Evolutionary conservation across 2,888 invertebrate genomes (phyloP), one percentile per base, ranked within the genome.

Genomic region (Chloroclystis v-ata): DNA sequence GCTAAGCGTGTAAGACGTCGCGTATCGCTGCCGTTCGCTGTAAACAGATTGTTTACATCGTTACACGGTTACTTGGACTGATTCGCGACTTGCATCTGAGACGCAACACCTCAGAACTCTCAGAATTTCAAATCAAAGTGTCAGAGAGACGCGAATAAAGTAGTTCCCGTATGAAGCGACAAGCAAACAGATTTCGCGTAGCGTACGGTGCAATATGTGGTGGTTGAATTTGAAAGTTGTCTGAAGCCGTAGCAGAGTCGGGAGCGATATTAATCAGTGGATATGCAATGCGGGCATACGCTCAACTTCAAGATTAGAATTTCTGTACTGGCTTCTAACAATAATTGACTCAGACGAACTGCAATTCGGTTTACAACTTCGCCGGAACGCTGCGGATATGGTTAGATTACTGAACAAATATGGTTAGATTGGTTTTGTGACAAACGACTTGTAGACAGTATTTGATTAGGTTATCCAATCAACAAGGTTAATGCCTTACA

Each of bases 211-310:
- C 57, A 64, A 62, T 61, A 61, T 60, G 56, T 48, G 54, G 61
- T 54, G 56, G 63, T 65, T 63, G 56, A 56, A 67, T 73, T 67
- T 49, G 67, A 75, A 77, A 79, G 74, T 81, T 78, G 73, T 77
- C 69, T 68, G 77, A 77, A 75, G 63, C 73, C 74, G 56, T 74
- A 43, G 59, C 56, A 58, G 64, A 63, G 63, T 59, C 62, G 25
- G 59, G 58, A 60, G 61, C 71, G 75, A 82, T 81, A 83, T 82
- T 82, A 83, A 83, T 84, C 83, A 79, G 69, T 72, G 70, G 75
- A 76, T 76, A 78, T 82, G 78, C 77, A 71, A 71, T 75, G 71
- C 77, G 69, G 70, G 67, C 62, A 63, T 68, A 77, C 72, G 65
- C 63, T 62, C 70, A 75, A 81, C 75, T 79, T 73, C 67, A 67